Evolutionary conservation across 2,888 invertebrate species (phyloP), one percentile per base, ranked within the genome.

Genomic region (Apotomis turbidana): DNA sequence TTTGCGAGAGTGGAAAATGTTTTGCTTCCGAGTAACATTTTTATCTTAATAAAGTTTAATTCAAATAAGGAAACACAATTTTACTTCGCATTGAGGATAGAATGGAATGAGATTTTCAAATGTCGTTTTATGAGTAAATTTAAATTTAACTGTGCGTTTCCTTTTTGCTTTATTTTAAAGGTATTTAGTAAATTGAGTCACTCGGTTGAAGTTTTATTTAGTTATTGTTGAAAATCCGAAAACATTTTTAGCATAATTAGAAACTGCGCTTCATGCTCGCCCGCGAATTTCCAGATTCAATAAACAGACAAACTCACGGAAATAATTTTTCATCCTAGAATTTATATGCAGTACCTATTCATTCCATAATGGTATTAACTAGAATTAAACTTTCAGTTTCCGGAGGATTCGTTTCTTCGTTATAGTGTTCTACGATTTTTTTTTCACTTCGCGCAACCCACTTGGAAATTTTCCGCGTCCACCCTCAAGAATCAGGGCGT

Each of bases 401-500:
- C 9, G 9, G 3, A 10, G 9, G 9, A 6, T 49, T 49, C 49
- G 49, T 49, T 49, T 9, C 12, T 49, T 49, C 5, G 49, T 9
- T 6, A 0, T 49, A 9, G 49, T 49, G 8, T 49, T 49, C 49
- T 10, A 49, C 8, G 4, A 12, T 61, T 69, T 49, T 13, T 49
- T 13, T 62, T 55, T 69, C 55, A 13, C 44, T 51, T 54, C 13
- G 4, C 51, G 36, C 12, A 27, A 66, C 46, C 66, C 38, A 51
- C 38, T 70, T 66, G 54, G 15, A 46, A 66, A 36, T 60, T 46
- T 55, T 63, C 54, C 49, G 46, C 55, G 15, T 55, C 54, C 36
- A 5, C 59, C 55, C 44, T 68, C 41, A 60, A 66, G 54, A 71
- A 71, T 52, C 55, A 55, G 67, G 41, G 67, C 71, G 57, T 61